These are phyloP conservation scores for Tiaroga cobitis DNA, from an alignment of 2,797 vertebrate species.

Conservation along the genomic window DNA sequence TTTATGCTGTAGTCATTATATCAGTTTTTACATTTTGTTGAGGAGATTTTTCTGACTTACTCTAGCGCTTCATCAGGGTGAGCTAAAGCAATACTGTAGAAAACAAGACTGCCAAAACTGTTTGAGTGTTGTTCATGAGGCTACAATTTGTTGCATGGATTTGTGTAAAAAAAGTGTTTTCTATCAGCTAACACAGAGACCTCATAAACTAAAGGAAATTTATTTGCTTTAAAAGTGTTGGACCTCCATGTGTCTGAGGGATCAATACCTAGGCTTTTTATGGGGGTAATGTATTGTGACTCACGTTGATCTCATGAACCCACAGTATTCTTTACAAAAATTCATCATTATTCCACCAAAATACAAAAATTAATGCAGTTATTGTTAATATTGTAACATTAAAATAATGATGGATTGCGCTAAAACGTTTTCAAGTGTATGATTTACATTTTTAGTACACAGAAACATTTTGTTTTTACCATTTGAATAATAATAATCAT, in stretches of 20 bases:
- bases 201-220: conserved; percentile 15
- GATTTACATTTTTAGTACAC: neutral
- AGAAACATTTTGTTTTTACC: neutral
- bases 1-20: neutral
- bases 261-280: neutral
- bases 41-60: neutral
- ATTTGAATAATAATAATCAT: neutral
- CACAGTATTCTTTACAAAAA: neutral
- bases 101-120: neutral
- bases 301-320: neutral
- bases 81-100: conserved; percentile 20
- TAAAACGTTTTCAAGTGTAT: neutral
- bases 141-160: neutral
- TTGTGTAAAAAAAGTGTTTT: neutral
- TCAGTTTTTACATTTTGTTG: neutral
- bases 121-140: neutral
- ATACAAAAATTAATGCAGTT: neutral
- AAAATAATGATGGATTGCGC: neutral
- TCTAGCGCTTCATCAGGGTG: neutral
- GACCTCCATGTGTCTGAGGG: neutral
- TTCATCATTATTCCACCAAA: neutral
- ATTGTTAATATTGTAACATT: neutral
- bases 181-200: neutral
- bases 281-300: neutral
- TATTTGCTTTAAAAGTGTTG: neutral